phyloP scores from a whole-genome alignment of 2,888 invertebrate species.

The Tanytarsus gracilentus region DNA sequence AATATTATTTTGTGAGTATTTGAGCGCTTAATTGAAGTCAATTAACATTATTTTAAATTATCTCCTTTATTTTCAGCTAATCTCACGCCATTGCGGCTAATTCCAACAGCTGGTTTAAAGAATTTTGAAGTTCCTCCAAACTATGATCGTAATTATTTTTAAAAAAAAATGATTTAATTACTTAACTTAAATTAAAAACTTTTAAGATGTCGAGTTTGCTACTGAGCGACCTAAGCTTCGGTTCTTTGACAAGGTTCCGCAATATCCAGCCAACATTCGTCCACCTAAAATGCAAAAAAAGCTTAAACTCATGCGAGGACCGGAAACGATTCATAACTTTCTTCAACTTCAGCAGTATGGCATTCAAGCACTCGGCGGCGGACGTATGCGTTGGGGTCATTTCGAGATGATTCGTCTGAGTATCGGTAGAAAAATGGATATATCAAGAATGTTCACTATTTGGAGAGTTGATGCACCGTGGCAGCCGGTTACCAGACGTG shows the following conservation, averaged over 20 bases:
- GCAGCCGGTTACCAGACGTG: slow-evolving; percentile 88
- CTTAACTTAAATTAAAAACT: slow-evolving; percentile 14
- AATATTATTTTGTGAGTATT: too few relatives aligned
- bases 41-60: too few relatives aligned
- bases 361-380: slow-evolving; percentile 76
- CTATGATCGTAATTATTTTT: slow-evolving; percentile 52
- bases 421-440: slow-evolving; percentile 69
- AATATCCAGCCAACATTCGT: slow-evolving; percentile 53
- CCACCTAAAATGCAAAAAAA: slow-evolving; percentile 80
- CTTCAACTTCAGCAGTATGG: slow-evolving; percentile 88
- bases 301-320: slow-evolving; percentile 79
- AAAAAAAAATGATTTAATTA: slow-evolving; percentile 26
- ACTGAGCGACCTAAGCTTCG: slow-evolving; percentile 59
- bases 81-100: neutral
- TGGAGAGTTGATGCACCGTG: slow-evolving; percentile 94
- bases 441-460: slow-evolving; percentile 77
- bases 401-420: slow-evolving; percentile 79
- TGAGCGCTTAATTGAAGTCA: too few relatives aligned
- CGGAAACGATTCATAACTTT: slow-evolving; percentile 75
- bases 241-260: slow-evolving; percentile 64
- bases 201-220: slow-evolving; percentile 60
- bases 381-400: slow-evolving; percentile 68
- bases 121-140: slow-evolving; percentile 58
- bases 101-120: slow-evolving; percentile 52
- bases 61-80: neutral